Conservation (phyloP, 1,140 invertebrate genomes). For the Saxidomus purpurata region DNA sequence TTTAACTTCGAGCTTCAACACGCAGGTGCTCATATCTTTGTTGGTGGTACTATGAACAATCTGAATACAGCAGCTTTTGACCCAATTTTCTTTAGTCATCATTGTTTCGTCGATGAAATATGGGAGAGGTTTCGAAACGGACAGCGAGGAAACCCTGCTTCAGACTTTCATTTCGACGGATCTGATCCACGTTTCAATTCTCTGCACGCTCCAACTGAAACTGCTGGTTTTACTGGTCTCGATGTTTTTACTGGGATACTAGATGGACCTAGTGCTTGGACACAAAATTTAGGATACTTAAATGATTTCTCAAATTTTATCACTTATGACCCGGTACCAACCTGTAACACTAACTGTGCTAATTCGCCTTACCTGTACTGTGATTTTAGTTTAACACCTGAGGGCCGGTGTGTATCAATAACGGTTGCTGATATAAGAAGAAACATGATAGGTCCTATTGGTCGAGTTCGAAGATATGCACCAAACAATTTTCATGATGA, state of each 20-base stretch:
- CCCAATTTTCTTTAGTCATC: constrained; percentile 86
- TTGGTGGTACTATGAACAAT: constrained; percentile 78
- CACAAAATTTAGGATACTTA: constrained; percentile 69
- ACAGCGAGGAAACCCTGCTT: too few species aligned
- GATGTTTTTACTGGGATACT: too few species aligned
- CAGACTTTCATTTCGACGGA: constrained; percentile 46
- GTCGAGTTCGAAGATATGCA: neutral
- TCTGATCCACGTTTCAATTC: constrained; percentile 17
- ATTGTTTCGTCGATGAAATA: constrained; percentile 85
- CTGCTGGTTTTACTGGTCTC: constrained; percentile 73
- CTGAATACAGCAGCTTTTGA: constrained; percentile 83
- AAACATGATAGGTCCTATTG: too few species aligned
- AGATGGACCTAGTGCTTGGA: constrained; percentile 25
- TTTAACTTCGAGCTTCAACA: constrained; percentile 78
- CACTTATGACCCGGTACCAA: constrained; percentile 74
- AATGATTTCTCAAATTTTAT: constrained; percentile 67
- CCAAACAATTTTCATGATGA: neutral
- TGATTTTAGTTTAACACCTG: constrained; percentile 47
- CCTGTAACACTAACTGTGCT: constrained; percentile 77
- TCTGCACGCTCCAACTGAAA: constrained; percentile 54
- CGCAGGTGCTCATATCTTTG: constrained; percentile 73
- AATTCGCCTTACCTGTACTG: constrained; percentile 70
- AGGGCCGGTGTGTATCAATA: neutral
- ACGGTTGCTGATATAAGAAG: neutral
- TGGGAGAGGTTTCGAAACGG: constrained; percentile 80